Percentiles rank a stretch among this genome's conserved stretches.
phyloP scores from a whole-genome alignment of 2,113 vertebrate species.

The Platysteira castanea region DNA sequence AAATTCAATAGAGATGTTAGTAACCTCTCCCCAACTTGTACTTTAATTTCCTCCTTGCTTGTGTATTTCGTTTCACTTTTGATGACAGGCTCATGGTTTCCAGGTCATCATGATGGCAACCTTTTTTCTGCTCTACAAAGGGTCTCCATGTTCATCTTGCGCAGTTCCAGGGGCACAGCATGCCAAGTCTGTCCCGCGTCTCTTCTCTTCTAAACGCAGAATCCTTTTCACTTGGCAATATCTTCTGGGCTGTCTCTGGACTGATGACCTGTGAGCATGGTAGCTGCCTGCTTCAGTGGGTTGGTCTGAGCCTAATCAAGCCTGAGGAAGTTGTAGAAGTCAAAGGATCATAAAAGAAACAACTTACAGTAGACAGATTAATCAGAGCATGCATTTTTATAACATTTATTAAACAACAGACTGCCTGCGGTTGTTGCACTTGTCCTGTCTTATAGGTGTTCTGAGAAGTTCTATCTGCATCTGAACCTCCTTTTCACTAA shows the following conservation, averaged over 20 bases:
- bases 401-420: not conserved
- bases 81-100: not conserved
- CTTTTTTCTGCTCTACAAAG: not conserved
- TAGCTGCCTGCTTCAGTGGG: not conserved
- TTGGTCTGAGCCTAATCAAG: not conserved
- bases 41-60: not conserved
- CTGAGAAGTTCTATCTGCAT: not conserved
- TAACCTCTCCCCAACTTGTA: not conserved
- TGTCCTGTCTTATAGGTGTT: not conserved
- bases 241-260: not conserved
- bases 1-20: accelerated
- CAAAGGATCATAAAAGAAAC: not conserved
- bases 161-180: not conserved
- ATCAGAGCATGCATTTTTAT: not conserved
- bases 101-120: not conserved
- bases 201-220: not conserved
- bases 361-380: not conserved
- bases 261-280: not conserved
- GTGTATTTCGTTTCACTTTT: not conserved
- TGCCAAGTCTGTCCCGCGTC: not conserved
- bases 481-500: not conserved
- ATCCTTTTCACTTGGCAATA: not conserved
- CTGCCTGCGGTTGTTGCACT: not conserved
- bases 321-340: not conserved
- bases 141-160: not conserved